Evolutionary conservation across 2,797 vertebrate genomes (phyloP).

Genomic region (Remorina albescens): DNA sequence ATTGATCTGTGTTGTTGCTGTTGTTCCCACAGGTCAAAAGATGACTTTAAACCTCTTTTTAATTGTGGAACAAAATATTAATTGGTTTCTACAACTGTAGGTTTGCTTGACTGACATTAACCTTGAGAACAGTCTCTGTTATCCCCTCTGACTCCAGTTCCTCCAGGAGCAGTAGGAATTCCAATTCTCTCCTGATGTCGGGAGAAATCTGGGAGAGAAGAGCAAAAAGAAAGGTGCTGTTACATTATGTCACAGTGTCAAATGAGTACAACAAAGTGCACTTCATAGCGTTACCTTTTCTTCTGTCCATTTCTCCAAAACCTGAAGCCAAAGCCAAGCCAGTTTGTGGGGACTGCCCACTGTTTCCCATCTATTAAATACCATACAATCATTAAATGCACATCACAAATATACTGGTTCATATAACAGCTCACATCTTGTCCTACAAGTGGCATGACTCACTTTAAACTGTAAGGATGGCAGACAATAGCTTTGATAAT

Average conservation of each 20-base stretch:
- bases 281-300: constrained; percentile 82
- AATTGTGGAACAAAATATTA: background rate
- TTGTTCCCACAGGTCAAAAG: background rate
- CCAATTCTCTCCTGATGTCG: constrained; percentile 85
- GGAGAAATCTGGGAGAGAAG: constrained; percentile 75
- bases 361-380: constrained; percentile 82
- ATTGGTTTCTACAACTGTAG: background rate
- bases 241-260: background rate
- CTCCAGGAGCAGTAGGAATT: constrained; percentile 94
- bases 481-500: constrained; percentile 88
- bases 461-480: constrained; percentile 88
- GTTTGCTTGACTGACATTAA: constrained; percentile 49
- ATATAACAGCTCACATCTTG: background rate
- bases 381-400: constrained; percentile 6
- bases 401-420: background rate
- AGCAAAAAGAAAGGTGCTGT: background rate
- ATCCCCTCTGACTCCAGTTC: constrained; percentile 87
- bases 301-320: constrained; percentile 89
- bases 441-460: constrained; percentile 47
- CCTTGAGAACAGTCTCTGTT: constrained; percentile 87
- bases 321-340: constrained; percentile 95
- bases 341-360: constrained; percentile 88
- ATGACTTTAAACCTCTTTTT: background rate
- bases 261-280: background rate
- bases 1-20: background rate